These are phyloP conservation scores for Trichopoda pennipes DNA, from an alignment of 2,888 invertebrate genomes.

Conservation along the genomic window DNA sequence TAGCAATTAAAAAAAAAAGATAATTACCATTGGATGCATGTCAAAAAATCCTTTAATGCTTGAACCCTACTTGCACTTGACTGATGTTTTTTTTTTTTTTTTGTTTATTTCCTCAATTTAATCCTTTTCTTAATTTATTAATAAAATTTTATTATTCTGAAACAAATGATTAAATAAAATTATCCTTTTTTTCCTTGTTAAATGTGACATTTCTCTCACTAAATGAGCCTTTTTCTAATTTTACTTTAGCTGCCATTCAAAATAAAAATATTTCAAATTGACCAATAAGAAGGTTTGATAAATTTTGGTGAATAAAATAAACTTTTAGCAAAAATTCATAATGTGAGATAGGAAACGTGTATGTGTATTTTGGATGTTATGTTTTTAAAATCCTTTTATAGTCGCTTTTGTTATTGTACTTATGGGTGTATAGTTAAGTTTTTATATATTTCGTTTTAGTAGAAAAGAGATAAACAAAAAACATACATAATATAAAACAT, in stretches of 20 bases:
- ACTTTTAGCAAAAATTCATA: slow-evolving; percentile 4
- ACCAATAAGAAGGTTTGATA: slow-evolving; percentile 43
- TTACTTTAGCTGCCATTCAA: slow-evolving; percentile 30
- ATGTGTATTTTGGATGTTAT: slow-evolving; percentile 31
- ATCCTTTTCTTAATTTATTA: too few species aligned
- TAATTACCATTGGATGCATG: too few species aligned
- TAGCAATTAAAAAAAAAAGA: too few species aligned
- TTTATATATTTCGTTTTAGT: slow-evolving; percentile 57
- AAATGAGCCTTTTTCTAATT: background rate
- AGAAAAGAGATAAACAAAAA: slow-evolving; percentile 25
- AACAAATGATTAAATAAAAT: too few species aligned
- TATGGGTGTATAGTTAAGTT: slow-evolving; percentile 36
- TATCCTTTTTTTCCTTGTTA: background rate
- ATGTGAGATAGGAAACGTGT: slow-evolving; percentile 5
- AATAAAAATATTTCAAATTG: slow-evolving; percentile 37
- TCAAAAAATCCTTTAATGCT: too few species aligned
- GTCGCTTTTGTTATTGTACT: background rate
- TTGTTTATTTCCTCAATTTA: too few species aligned
- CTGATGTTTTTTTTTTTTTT: too few species aligned
- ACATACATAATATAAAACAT: slow-evolving; percentile 23
- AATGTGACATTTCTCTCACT: background rate
- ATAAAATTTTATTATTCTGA: too few species aligned
- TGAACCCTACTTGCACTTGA: too few species aligned
- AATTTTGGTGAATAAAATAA: slow-evolving; percentile 20
- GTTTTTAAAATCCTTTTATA: slow-evolving; percentile 18